Evolutionary conservation across 2,113 vertebrate genomes (phyloP).

Genomic region (Rhea pennata): DNA sequence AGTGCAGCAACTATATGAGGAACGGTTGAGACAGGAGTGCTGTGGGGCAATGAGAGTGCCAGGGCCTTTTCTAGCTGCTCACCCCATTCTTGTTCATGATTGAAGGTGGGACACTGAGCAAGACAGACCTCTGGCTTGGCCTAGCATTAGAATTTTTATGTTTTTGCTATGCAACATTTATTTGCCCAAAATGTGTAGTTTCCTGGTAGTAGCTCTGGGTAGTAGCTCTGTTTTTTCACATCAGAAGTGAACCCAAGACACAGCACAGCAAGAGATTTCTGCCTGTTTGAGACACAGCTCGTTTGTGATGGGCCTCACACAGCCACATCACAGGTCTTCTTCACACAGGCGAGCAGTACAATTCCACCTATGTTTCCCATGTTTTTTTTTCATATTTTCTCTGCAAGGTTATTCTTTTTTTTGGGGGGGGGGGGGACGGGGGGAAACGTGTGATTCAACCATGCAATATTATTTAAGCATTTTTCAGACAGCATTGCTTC

Average conservation of each 20-base stretch:
- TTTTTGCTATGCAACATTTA: background rate
- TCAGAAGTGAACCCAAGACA: background rate
- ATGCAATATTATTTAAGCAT: background rate
- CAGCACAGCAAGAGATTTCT: background rate
- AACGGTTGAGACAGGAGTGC: background rate
- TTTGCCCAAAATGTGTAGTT: background rate
- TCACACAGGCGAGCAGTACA: fast-evolving
- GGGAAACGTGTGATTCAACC: background rate
- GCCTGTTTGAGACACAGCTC: background rate
- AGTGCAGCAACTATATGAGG: background rate
- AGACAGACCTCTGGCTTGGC: background rate
- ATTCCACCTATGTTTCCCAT: background rate
- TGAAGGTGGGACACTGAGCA: background rate
- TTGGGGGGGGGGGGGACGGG: no score
- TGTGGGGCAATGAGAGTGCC: background rate
- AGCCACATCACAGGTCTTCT: background rate
- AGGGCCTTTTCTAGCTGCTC: background rate
- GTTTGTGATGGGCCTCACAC: background rate
- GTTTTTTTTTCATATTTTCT: background rate
- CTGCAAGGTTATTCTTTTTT: background rate
- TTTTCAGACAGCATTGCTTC: background rate
- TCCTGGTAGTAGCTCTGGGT: background rate
- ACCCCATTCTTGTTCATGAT: background rate
- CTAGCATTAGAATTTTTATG: background rate
- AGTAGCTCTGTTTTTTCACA: background rate